Percentiles rank a stretch among this genome's conserved stretches.
Conservation (phyloP, 2,888 invertebrate genomes). For the Panopea generosa region DNA sequence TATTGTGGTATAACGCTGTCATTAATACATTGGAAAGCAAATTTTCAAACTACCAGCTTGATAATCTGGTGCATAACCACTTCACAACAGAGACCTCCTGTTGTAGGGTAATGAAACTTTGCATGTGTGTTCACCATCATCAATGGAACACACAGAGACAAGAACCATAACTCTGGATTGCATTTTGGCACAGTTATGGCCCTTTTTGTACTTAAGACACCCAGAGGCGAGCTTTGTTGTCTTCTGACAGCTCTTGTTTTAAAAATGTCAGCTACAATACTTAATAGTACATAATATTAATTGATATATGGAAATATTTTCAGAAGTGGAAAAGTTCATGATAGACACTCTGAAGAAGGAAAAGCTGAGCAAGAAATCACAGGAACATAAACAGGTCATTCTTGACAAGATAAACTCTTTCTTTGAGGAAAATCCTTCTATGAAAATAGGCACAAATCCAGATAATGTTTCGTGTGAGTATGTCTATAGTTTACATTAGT, state of each 20-base stretch:
- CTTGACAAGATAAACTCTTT: conserved; percentile 64
- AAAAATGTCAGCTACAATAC: too few species aligned
- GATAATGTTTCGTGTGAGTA: conserved; percentile 10
- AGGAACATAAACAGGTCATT: conserved; percentile 67
- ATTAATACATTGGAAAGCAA: neutral
- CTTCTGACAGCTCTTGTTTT: too few species aligned
- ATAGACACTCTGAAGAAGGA: conserved; percentile 70
- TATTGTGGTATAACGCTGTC: too few species aligned
- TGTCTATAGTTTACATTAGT: too few species aligned
- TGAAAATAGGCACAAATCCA: conserved; percentile 34
- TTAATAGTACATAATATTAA: too few species aligned
- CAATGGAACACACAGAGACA: too few species aligned
- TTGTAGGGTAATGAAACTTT: neutral
- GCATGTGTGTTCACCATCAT: too few species aligned
- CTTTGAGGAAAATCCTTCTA: conserved; percentile 65
- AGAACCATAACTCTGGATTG: too few species aligned
- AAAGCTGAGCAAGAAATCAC: conserved; percentile 63
- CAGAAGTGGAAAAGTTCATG: conserved; percentile 73
- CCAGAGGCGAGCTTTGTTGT: too few species aligned
- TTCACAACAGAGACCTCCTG: neutral
- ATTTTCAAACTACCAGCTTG: neutral
- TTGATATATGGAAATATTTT: too few species aligned
- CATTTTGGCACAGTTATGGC: too few species aligned
- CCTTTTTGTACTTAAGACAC: too few species aligned
- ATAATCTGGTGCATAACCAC: neutral